Percentiles rank a stretch among this genome's conserved stretches.
These are phyloP conservation scores for Gastracanthus pulcherrimus DNA, from an alignment of 2,888 invertebrate species.

Conservation along the genomic window DNA sequence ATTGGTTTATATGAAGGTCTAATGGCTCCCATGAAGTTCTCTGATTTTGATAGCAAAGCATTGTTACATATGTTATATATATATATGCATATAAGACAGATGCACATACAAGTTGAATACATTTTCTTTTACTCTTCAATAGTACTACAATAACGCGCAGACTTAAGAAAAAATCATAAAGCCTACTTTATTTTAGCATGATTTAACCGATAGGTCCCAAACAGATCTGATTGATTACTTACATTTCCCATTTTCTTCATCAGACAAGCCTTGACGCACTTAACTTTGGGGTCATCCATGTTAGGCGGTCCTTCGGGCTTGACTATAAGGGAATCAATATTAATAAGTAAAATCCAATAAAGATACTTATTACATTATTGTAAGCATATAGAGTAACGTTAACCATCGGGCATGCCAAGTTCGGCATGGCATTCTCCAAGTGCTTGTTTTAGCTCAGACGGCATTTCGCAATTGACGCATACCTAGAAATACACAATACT, in stretches of 20 bases:
- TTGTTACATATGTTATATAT: too few relatives aligned
- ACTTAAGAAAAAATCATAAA: too few relatives aligned
- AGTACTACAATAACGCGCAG: too few relatives aligned
- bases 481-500: slow-evolving; percentile 1
- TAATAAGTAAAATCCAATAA: background rate
- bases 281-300: slow-evolving; percentile 3
- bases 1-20: too few relatives aligned
- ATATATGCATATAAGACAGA: too few relatives aligned
- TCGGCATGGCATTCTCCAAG: slow-evolving; percentile 22
- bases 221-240: too few relatives aligned
- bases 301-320: background rate
- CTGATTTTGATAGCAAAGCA: too few relatives aligned
- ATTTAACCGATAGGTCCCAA: too few relatives aligned
- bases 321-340: background rate
- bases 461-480: background rate
- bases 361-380: background rate
- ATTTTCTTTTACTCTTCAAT: too few relatives aligned
- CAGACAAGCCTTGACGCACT: slow-evolving; percentile 24
- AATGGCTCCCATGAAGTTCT: too few relatives aligned
- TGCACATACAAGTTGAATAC: too few relatives aligned
- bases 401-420: slow-evolving; percentile 8
- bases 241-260: slow-evolving; percentile 15
- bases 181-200: too few relatives aligned
- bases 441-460: slow-evolving; percentile 1
- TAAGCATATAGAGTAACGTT: background rate